These are phyloP conservation scores for Rattus norvegicus DNA, from an alignment of 2,113 vertebrate genomes.

Conservation along the genomic window DNA sequence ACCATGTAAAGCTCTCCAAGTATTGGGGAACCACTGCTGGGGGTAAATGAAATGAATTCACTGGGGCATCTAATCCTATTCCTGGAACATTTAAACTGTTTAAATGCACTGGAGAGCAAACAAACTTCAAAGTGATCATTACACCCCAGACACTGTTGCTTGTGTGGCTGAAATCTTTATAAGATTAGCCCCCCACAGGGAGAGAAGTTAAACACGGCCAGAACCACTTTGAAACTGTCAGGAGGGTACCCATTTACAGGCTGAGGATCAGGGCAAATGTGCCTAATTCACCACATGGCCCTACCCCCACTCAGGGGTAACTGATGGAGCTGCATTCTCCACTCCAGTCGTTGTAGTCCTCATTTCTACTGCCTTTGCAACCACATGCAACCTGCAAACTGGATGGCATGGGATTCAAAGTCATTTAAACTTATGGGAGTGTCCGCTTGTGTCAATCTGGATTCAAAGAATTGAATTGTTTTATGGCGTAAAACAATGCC, in stretches of 20 bases:
- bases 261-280: conserved; percentile 76
- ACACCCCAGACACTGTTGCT: conserved; percentile 89
- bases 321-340: background rate
- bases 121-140: conserved; percentile 93
- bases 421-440: conserved; percentile 63
- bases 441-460: background rate
- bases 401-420: background rate
- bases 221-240: conserved; percentile 86
- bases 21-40: conserved; percentile 89
- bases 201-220: conserved; percentile 86
- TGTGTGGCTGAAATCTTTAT: conserved; percentile 90
- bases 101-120: conserved; percentile 90
- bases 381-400: background rate
- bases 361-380: conserved; percentile 3
- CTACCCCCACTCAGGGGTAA: background rate
- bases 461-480: conserved; percentile 20
- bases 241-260: conserved; percentile 83
- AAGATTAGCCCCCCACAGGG: conserved; percentile 89
- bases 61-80: conserved; percentile 92
- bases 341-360: background rate
- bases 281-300: background rate
- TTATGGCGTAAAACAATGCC: background rate
- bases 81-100: conserved; percentile 89
- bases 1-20: conserved; percentile 86
- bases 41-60: conserved; percentile 90